These are phyloP conservation scores for Paragorgia papillata DNA, from an alignment of 92 coral and sea anemone species.

Conservation along the genomic window DNA sequence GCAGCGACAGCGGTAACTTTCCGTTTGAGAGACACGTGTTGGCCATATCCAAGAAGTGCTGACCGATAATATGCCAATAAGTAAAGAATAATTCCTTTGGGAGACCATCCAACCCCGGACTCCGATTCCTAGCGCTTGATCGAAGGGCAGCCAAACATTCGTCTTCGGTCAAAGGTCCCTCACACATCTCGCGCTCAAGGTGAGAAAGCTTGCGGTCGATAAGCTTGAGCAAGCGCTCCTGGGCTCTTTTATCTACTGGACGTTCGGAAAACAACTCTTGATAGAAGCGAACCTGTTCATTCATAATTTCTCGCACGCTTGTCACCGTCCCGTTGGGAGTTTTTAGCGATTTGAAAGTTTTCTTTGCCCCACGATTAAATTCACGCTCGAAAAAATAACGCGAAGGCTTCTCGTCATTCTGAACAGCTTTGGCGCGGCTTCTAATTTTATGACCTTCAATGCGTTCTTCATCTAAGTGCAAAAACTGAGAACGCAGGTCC, in stretches of 20 bases:
- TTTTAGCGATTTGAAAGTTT: neutral
- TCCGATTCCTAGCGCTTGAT: neutral
- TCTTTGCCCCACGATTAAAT: neutral
- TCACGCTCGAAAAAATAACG: constrained; percentile 21
- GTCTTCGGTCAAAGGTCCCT: constrained; percentile 28
- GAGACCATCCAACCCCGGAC: constrained; percentile 41
- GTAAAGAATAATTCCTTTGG: constrained; percentile 31
- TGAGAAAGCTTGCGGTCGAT: neutral
- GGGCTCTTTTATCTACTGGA: neutral
- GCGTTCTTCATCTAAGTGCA: neutral
- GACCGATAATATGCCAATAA: constrained; percentile 18
- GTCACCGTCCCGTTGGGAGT: neutral
- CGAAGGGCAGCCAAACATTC: constrained; percentile 37
- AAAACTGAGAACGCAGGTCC: neutral
- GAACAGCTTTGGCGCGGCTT: constrained; percentile 10
- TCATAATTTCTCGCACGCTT: neutral
- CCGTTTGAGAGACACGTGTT: neutral
- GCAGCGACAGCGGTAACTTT: neutral
- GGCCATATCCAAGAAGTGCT: neutral
- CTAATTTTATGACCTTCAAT: constrained; percentile 2
- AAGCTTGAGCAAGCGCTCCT: neutral
- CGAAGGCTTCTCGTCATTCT: constrained; percentile 29
- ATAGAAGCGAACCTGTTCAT: constrained; percentile 24
- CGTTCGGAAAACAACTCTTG: neutral
- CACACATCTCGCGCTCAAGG: neutral